Percentiles rank a stretch among this genome's conserved stretches.
Evolutionary conservation across 2,888 invertebrate genomes (phyloP).

Genomic region (Argyresthia albistria): DNA sequence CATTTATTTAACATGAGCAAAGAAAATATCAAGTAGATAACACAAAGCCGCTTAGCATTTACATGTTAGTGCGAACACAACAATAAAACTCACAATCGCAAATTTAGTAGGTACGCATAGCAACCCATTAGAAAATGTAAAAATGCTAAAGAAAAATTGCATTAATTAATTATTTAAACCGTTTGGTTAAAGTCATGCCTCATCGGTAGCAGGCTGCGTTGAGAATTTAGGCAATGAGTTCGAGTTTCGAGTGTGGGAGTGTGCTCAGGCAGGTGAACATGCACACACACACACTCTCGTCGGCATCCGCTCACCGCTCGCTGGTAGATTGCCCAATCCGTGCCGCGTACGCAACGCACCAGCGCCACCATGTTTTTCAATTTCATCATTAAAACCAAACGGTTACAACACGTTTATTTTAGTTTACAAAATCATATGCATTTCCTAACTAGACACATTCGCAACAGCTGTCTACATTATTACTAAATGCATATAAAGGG

Average conservation of each 20-base stretch:
- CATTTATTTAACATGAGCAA: too few relatives aligned
- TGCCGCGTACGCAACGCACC: constrained; percentile 31
- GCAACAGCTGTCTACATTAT: constrained; percentile 12
- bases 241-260: neutral
- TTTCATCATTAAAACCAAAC: constrained; percentile 50
- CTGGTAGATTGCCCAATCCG: constrained; percentile 61
- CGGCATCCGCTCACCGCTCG: neutral
- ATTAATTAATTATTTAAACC: too few relatives aligned
- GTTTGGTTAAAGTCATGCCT: too few relatives aligned
- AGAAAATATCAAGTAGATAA: too few relatives aligned
- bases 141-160: too few relatives aligned
- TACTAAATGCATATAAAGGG: neutral
- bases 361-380: constrained; percentile 31
- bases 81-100: neutral
- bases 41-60: neutral
- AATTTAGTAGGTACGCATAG: too few relatives aligned
- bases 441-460: constrained; percentile 7
- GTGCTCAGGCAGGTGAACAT: too few relatives aligned
- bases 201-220: constrained; percentile 30
- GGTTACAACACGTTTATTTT: constrained; percentile 32
- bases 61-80: neutral
- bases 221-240: constrained; percentile 31
- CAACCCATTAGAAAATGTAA: too few relatives aligned
- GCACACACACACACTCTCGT: too few relatives aligned
- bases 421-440: constrained; percentile 13